Evolutionary conservation across 2,113 vertebrate genomes (phyloP), one percentile per base, ranked within the genome.

Genomic region (Morone chrysops): DNA sequence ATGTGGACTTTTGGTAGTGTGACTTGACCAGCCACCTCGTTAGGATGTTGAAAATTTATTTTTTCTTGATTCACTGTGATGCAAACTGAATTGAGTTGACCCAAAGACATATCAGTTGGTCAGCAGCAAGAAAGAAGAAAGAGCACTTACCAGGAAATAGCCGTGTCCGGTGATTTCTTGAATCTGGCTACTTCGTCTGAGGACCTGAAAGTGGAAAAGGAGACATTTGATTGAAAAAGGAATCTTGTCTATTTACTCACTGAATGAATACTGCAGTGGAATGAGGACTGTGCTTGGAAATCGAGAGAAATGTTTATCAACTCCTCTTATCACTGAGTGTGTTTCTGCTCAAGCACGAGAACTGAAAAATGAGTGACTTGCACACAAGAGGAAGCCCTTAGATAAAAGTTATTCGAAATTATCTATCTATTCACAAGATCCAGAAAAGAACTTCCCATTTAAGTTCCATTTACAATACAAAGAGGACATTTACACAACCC

Each of bases 131-230:
- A 51, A 62, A 47, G 6, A 43, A 62, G 31, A 68, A 68, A 60
- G 40, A 45, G 22, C 20, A 81, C 83, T 86, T 83, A 89, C 87
- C 81, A 73, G 51, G 31, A 66, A 40, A 60, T 8, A 6, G 25
- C 7, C 1, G 14, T 50, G 1, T 45, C 25, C 1, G 0, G 8
- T 10, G 60, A 62, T 45, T 10, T 18, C 41, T 51, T 31, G 61
- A 61, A 45, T 60, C 54, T 1, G 0, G n/a, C 12, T 62, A 18
- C 41, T 75, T 76, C 36, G 20, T 54, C 16, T 1, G 56, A 48
- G 4, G 47, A 78, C 48, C 87, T 89, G 73, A 59, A 78, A 86
- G 22, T 9, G 6, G 17, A 75, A 71, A 0, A 45, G 5, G 1
- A 70, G 18, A 81, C 10, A 41, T 43, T 43, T 0, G 4, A 31